These are phyloP conservation scores for Cosmopolites sordidus DNA, from an alignment of 2,888 invertebrate genomes.

Conservation along the genomic window DNA sequence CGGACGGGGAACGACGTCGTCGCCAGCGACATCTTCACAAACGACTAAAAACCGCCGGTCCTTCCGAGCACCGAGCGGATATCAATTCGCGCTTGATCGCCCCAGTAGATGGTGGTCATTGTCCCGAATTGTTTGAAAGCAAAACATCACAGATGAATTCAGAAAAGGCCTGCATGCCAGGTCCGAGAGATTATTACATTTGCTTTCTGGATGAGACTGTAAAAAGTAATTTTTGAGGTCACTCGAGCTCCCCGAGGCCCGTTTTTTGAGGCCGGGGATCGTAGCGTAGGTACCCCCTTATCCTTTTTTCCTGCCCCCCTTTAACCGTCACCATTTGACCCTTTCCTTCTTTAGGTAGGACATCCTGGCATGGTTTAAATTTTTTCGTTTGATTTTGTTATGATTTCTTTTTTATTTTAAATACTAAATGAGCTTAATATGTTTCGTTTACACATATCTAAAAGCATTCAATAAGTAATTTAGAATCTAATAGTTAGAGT, in stretches of 20 bases:
- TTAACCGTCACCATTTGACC: background rate
- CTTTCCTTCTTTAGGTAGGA: conserved; percentile 45
- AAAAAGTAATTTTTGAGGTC: conserved; percentile 51
- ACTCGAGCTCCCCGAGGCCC: conserved; percentile 41
- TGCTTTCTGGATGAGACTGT: conserved; percentile 52
- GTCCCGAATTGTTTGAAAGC: conserved; percentile 48
- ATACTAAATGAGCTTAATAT: conserved; percentile 5
- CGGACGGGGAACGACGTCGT: too few relatives aligned
- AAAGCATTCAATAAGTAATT: too few relatives aligned
- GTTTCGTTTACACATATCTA: too few relatives aligned
- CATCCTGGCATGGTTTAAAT: conserved; percentile 22
- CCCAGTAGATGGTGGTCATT: conserved; percentile 7
- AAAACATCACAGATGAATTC: conserved; percentile 48
- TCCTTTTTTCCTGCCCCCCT: background rate
- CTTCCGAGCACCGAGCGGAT: background rate
- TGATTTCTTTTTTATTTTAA: too few relatives aligned
- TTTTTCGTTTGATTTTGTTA: too few relatives aligned
- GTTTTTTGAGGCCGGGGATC: conserved; percentile 32
- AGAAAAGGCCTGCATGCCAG: conserved; percentile 46
- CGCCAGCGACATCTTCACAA: too few relatives aligned
- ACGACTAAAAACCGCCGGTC: background rate
- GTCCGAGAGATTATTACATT: conserved; percentile 46
- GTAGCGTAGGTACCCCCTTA: conserved; percentile 43
- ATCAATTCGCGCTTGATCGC: conserved; percentile 38
- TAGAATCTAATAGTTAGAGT: too few relatives aligned